phyloP scores from a whole-genome alignment of 2,797 vertebrate species.

The Coendou prehensilis region DNA sequence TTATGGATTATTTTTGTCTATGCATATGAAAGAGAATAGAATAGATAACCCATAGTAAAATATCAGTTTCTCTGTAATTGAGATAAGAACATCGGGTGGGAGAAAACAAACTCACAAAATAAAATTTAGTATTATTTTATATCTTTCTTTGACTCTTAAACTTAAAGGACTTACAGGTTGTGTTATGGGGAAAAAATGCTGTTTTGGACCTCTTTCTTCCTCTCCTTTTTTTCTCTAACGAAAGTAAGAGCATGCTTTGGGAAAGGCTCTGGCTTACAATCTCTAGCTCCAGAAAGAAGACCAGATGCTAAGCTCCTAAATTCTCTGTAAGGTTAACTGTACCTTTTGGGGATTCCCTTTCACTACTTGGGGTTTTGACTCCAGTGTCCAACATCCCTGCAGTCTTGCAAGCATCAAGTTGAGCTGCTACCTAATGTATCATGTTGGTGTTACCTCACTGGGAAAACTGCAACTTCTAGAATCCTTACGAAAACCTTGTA shows the following conservation, averaged over 20 bases:
- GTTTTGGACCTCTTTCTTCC: not conserved
- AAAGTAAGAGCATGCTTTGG: fast-evolving
- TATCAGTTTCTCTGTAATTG: not conserved
- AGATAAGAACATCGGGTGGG: not conserved
- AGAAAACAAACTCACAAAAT: not conserved
- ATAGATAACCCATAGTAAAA: not conserved
- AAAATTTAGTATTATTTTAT: not conserved
- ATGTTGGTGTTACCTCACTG: not conserved
- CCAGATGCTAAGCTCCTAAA: not conserved
- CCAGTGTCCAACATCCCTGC: not conserved
- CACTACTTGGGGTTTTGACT: not conserved
- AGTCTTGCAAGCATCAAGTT: not conserved
- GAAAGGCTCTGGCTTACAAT: not conserved
- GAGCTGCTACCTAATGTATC: fast-evolving
- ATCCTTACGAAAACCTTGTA: not conserved
- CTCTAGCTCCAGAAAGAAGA: not conserved
- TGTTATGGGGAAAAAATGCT: not conserved
- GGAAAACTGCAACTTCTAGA: not conserved
- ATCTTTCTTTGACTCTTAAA: not conserved
- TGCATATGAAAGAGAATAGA: not conserved
- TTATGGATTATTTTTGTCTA: not conserved
- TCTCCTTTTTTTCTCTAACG: not conserved
- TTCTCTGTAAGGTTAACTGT: not conserved
- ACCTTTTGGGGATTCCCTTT: not conserved
- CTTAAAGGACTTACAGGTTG: not conserved